These are phyloP conservation scores for Chloropsis cyanopogon DNA, from an alignment of 2,113 vertebrate species.

Conservation along the genomic window DNA sequence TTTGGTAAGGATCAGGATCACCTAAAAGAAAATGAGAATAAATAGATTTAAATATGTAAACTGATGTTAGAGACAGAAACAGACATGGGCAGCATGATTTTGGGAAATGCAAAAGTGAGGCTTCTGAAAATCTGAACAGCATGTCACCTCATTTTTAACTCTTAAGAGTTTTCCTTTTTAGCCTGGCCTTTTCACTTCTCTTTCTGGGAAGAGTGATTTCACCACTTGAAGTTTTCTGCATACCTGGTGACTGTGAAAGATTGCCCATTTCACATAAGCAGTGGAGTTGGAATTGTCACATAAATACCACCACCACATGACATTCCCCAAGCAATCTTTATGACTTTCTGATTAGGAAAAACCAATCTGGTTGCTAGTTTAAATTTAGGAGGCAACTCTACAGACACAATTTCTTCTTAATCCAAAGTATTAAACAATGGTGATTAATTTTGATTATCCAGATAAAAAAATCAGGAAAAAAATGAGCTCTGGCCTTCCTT, in stretches of 20 bases:
- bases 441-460: background rate
- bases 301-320: background rate
- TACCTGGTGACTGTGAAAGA: background rate
- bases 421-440: background rate
- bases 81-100: background rate
- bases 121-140: background rate
- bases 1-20: constrained; percentile 97
- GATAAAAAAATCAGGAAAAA: background rate
- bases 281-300: background rate
- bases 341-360: background rate
- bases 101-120: background rate
- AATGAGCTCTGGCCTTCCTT: background rate
- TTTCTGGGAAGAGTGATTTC: background rate
- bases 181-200: background rate
- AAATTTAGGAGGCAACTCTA: background rate
- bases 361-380: background rate
- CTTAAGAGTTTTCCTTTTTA: background rate
- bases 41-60: background rate
- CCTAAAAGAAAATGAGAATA: constrained; percentile 73
- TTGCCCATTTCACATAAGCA: background rate
- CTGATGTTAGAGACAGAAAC: background rate
- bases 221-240: background rate
- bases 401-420: background rate
- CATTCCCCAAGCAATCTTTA: background rate
- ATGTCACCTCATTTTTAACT: background rate